These are phyloP conservation scores for Noctua comes DNA, from an alignment of 2,888 invertebrate species.

Conservation along the genomic window DNA sequence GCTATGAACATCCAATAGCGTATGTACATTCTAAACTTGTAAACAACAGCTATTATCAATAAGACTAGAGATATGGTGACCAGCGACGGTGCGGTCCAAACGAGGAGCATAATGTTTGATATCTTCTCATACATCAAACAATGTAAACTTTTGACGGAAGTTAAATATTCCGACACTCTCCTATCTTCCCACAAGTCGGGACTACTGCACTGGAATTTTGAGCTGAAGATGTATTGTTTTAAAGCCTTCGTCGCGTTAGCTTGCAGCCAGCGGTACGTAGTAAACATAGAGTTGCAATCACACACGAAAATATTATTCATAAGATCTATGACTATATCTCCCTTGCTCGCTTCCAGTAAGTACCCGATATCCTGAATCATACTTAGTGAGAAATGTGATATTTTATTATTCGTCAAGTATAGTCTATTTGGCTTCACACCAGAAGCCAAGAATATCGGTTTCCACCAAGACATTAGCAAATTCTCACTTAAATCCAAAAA, in stretches of 20 bases:
- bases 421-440: slow-evolving; percentile 83
- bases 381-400: slow-evolving; percentile 88
- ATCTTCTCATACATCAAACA: slow-evolving; percentile 84
- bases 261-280: slow-evolving; percentile 84
- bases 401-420: slow-evolving; percentile 88
- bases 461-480: slow-evolving; percentile 88
- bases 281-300: slow-evolving; percentile 87
- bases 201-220: slow-evolving; percentile 84
- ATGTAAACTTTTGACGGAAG: slow-evolving; percentile 81
- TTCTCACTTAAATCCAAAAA: slow-evolving; percentile 89
- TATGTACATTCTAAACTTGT: slow-evolving; percentile 87
- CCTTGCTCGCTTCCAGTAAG: slow-evolving; percentile 78
- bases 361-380: slow-evolving; percentile 90
- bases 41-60: slow-evolving; percentile 74
- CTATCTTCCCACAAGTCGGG: slow-evolving; percentile 86
- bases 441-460: slow-evolving; percentile 84
- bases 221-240: slow-evolving; percentile 79
- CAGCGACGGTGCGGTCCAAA: slow-evolving; percentile 84
- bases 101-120: slow-evolving; percentile 80
- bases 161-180: slow-evolving; percentile 83
- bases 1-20: slow-evolving; percentile 90
- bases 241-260: slow-evolving; percentile 78
- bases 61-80: slow-evolving; percentile 79
- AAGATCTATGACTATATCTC: slow-evolving; percentile 82
- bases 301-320: slow-evolving; percentile 90